A percentile compares a stretch with the other conserved stretches of the same genome.
Evolutionary conservation across 2,888 invertebrate species (phyloP).

Genomic region (Gasteruption jaculator): DNA sequence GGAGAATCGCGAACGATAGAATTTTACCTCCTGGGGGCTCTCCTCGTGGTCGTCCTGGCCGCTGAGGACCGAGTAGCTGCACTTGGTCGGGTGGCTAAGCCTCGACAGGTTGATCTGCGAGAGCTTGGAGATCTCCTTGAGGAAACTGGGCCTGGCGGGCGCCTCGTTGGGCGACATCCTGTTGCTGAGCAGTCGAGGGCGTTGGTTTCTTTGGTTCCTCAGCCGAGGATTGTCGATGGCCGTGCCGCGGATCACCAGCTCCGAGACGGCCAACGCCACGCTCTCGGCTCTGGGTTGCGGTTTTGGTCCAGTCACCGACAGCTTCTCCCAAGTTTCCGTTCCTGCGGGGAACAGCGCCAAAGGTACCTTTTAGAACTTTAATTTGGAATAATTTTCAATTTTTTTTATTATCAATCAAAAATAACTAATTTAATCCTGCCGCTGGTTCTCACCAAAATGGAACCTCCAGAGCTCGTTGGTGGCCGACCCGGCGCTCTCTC

Average conservation of each 20-base stretch:
- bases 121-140: slow-evolving; percentile 67
- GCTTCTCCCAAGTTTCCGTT: slow-evolving; percentile 72
- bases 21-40: slow-evolving; percentile 51
- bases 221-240: slow-evolving; percentile 37
- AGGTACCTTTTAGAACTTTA: no score
- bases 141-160: slow-evolving; percentile 53
- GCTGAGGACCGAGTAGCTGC: slow-evolving; percentile 67
- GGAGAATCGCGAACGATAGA: no score
- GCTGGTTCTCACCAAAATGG: slow-evolving; percentile 73
- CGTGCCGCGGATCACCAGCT: slow-evolving; percentile 52
- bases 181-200: slow-evolving; percentile 43
- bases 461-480: slow-evolving; percentile 79
- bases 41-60: slow-evolving; percentile 65
- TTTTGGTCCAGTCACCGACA: slow-evolving; percentile 59
- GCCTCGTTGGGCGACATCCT: slow-evolving; percentile 51
- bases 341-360: slow-evolving; percentile 54
- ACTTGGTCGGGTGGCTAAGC: slow-evolving; percentile 60
- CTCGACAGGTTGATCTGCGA: slow-evolving; percentile 67
- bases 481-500: slow-evolving; percentile 67
- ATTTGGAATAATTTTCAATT: no score
- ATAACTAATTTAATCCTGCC: no score
- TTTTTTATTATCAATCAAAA: no score
- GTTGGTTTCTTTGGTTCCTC: slow-evolving; percentile 37
- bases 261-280: slow-evolving; percentile 63
- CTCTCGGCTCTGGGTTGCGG: slow-evolving; percentile 69